A percentile compares a stretch with the other conserved stretches of the same genome.
phyloP scores from a whole-genome alignment of 30 jellyfish, hydroid and myxozoan genomes.

The Aurelia coerulea region DNA sequence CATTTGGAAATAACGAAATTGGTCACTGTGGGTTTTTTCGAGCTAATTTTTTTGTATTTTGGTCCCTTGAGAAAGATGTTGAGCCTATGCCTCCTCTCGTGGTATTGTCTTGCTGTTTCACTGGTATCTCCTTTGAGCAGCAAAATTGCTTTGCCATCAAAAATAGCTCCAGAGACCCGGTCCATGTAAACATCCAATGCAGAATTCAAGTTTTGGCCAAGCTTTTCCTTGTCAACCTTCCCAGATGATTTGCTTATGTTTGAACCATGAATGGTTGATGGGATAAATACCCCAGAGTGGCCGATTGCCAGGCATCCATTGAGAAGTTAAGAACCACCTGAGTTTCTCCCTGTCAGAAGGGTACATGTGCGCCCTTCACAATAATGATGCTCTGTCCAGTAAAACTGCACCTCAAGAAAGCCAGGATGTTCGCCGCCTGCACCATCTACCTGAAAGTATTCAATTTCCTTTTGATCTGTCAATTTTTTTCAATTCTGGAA shows the following conservation, averaged over 20 bases:
- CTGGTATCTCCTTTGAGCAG: neutral
- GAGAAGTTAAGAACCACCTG: neutral
- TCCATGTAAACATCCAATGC: neutral
- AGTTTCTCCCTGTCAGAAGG: neutral
- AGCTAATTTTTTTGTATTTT: too few relatives aligned
- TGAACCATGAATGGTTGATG: neutral
- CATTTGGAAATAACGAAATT: too few relatives aligned
- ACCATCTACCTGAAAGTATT: neutral
- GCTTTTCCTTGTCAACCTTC: neutral
- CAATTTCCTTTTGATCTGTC: neutral
- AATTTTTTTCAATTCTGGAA: neutral
- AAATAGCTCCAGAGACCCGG: neutral
- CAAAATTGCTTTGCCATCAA: neutral
- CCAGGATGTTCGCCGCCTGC: neutral
- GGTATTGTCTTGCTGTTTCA: neutral
- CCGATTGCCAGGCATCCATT: neutral
- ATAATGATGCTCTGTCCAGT: neutral
- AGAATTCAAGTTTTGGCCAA: neutral
- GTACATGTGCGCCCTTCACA: neutral
- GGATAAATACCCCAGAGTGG: neutral
- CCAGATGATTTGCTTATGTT: neutral
- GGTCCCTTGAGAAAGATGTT: too few relatives aligned
- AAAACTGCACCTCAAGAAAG: neutral
- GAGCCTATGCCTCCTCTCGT: too few relatives aligned
- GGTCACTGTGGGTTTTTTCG: too few relatives aligned